Conservation (phyloP, 1,140 invertebrate genomes). For the Agrilus planipennis region DNA sequence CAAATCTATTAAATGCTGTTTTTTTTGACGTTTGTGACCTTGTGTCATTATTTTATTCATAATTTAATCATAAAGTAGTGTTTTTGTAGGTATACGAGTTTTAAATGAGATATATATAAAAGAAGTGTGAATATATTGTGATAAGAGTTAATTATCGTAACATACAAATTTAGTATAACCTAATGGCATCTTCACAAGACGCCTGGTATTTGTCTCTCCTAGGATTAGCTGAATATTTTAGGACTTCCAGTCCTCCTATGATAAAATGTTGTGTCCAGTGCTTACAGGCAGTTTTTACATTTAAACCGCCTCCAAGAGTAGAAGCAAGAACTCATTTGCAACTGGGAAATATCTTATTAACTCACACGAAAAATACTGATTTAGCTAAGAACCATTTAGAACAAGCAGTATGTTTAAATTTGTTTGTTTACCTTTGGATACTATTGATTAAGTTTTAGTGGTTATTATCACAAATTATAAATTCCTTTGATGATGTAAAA, state of each 20-base stretch:
- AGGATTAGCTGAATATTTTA: conserved; percentile 91
- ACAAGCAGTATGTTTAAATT: conserved; percentile 59
- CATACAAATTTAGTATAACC: conserved; percentile 17
- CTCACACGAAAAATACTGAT: conserved; percentile 90
- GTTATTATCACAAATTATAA: conserved; percentile 74
- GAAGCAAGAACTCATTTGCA: conserved; percentile 93
- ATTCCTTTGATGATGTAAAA: conserved; percentile 88
- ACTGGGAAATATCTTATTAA: conserved; percentile 85
- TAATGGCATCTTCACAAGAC: conserved; percentile 82
- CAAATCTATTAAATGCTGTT: no score
- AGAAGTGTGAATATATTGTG: no score
- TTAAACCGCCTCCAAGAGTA: conserved; percentile 83
- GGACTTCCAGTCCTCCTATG: conserved; percentile 88
- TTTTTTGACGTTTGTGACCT: no score
- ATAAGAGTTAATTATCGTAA: no score
- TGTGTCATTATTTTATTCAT: no score
- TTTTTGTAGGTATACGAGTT: no score
- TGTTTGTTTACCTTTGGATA: conserved; percentile 2
- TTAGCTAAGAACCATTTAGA: conserved; percentile 87
- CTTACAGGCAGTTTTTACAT: conserved; percentile 89
- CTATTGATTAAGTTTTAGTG: conserved; percentile 63
- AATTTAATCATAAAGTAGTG: no score
- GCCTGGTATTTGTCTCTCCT: conserved; percentile 92
- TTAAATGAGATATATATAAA: no score
- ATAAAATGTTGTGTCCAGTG: conserved; percentile 95